Base-by-base conservation (phyloP, 2,888 invertebrate genomes). In the Pseudoips prasinana region DNA sequence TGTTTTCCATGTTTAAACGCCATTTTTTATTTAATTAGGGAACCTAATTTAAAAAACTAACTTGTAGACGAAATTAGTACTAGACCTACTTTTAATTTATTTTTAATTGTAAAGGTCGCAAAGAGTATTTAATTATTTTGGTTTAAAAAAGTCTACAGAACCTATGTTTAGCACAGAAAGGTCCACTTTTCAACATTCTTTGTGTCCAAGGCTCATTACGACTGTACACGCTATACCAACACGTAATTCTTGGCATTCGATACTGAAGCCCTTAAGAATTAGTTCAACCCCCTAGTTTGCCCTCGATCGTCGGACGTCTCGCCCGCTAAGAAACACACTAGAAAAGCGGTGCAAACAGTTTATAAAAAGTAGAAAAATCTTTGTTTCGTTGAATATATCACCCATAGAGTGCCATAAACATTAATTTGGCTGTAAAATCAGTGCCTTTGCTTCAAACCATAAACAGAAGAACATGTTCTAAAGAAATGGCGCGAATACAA, bases 211-310 rank as follows among this genome's bases (percentile, higher is more conserved):
- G 57, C 62, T 64, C 63, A 65, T 65, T 71, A 67, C 44, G 48
- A 37, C 50, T 46, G 43, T 58, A 68, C 67, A 69, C 67, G 58
- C 67, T 58, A 58, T 33, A 39, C 39, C 55, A 51, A 58, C 57
- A 69, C 63, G 73, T 69, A 68, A 69, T 65, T 63, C 73, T 73
- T 73, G 69, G 72, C 73, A 80, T 77, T 78, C 73, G 58, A 77
- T 66, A 68, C 58, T 34, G 26, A 44, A 70, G 69, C 79, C 77
- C 78, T 72, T 74, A 71, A 77, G 72, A 76, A 79, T 73, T 71
- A 64, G 71, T 69, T 64, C 72, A 57, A 67, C 65, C 54, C 63
- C 58, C 48, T 70, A 81, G 83, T 84, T 58, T 58, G 69, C 70
- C 73, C 62, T 73, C 65, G 78, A 60, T 46, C 66, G 72, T 62